phyloP scores from a whole-genome alignment of 2,888 invertebrate species.

The Drosophila ustulata region DNA sequence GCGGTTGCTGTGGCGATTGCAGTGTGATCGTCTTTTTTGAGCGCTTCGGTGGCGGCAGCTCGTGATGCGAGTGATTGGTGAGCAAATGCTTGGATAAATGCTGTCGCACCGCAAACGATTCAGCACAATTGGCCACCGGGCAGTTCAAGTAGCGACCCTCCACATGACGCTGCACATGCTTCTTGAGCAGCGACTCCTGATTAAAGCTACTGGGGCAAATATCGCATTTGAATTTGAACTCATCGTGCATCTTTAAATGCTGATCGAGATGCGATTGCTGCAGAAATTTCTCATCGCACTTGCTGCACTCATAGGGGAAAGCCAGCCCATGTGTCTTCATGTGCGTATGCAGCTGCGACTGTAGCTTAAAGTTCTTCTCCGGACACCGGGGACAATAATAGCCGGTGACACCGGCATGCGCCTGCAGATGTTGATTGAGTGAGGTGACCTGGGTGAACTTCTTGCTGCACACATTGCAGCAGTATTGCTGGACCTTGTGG shows the following conservation, averaged over 20 bases:
- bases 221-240: slow-evolving; percentile 85
- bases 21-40: slow-evolving; percentile 83
- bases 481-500: slow-evolving; percentile 85
- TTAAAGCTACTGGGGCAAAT: slow-evolving; percentile 85
- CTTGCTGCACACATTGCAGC: slow-evolving; percentile 85
- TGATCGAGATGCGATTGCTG: slow-evolving; percentile 85
- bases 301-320: slow-evolving; percentile 84
- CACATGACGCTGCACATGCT: slow-evolving; percentile 85
- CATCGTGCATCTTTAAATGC: slow-evolving; percentile 85
- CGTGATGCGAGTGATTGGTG: slow-evolving; percentile 84
- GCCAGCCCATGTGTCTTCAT: slow-evolving; percentile 85
- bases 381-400: slow-evolving; percentile 85
- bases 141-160: slow-evolving; percentile 85
- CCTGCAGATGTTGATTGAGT: slow-evolving; percentile 85
- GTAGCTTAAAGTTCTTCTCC: slow-evolving; percentile 85
- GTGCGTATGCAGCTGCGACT: slow-evolving; percentile 84
- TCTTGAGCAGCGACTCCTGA: slow-evolving; percentile 84
- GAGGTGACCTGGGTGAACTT: slow-evolving; percentile 85
- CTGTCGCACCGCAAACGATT: slow-evolving; percentile 85
- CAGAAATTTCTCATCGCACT: slow-evolving; percentile 85
- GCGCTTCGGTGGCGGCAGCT: slow-evolving; percentile 84
- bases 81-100: slow-evolving; percentile 85
- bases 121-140: slow-evolving; percentile 84
- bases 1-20: slow-evolving; percentile 82
- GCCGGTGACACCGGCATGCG: slow-evolving; percentile 85